Conservation (phyloP, 92 coral and sea anemone genomes). For the Plumapathes pennacea region DNA sequence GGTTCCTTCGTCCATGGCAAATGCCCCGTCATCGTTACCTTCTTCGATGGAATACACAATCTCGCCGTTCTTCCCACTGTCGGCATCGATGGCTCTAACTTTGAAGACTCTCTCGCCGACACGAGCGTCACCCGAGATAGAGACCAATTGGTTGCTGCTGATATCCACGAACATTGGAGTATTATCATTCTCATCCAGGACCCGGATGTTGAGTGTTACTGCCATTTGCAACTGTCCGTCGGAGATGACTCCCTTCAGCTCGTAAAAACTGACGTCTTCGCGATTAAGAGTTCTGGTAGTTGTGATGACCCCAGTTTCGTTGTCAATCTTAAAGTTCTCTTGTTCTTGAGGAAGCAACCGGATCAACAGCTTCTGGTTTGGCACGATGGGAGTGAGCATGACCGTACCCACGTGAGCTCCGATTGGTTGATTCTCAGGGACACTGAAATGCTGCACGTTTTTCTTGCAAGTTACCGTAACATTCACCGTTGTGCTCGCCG, state of each 20-base stretch:
- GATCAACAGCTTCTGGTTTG: slow-evolving; percentile 52
- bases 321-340: slow-evolving; percentile 50
- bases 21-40: slow-evolving; percentile 63
- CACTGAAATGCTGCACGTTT: slow-evolving; percentile 53
- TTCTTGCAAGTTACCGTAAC: slow-evolving; percentile 62
- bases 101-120: slow-evolving; percentile 62
- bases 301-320: slow-evolving; percentile 54
- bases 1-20: slow-evolving; percentile 51
- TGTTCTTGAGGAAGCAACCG: slow-evolving; percentile 17
- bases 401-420: slow-evolving; percentile 65
- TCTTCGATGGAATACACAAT: slow-evolving; percentile 51
- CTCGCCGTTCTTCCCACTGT: slow-evolving; percentile 62
- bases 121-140: slow-evolving; percentile 53
- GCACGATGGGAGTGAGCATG: slow-evolving; percentile 40
- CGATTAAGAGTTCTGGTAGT: slow-evolving; percentile 75
- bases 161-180: slow-evolving; percentile 73
- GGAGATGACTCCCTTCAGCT: slow-evolving; percentile 49
- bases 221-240: slow-evolving; percentile 50
- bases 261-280: slow-evolving; percentile 46
- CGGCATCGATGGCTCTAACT: slow-evolving; percentile 64
- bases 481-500: slow-evolving; percentile 59
- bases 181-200: slow-evolving; percentile 71
- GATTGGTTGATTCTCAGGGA: slow-evolving; percentile 56
- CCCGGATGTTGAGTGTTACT: slow-evolving; percentile 31
- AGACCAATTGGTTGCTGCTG: slow-evolving; percentile 42